phyloP scores from a whole-genome alignment of 2,888 invertebrate genomes.

The Chorisops tibialis region DNA sequence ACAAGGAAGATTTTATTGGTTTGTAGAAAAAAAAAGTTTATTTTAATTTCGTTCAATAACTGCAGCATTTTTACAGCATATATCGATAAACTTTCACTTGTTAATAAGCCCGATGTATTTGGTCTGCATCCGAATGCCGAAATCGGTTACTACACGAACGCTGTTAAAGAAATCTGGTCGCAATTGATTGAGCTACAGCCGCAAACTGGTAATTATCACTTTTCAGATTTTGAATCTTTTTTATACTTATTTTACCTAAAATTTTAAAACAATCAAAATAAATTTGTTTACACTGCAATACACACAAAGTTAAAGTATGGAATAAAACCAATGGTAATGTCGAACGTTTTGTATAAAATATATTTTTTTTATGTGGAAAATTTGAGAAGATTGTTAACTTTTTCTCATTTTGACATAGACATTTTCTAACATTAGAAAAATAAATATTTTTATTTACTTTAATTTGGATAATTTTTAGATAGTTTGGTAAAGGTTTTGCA shows the following conservation, averaged over 20 bases:
- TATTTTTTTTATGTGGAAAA: too few species aligned
- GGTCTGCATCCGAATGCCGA: slow-evolving; percentile 94
- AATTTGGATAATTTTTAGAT: too few species aligned
- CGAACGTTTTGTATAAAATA: neutral
- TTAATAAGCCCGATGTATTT: slow-evolving; percentile 86
- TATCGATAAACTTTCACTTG: slow-evolving; percentile 77
- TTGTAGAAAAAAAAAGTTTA: slow-evolving; percentile 33
- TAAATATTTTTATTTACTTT: neutral
- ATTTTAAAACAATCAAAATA: neutral
- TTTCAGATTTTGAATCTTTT: neutral
- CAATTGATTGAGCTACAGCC: slow-evolving; percentile 86
- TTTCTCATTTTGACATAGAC: too few species aligned
- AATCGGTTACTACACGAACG: slow-evolving; percentile 88
- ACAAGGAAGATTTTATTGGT: slow-evolving; percentile 71
- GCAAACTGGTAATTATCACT: slow-evolving; percentile 68
- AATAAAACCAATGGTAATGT: slow-evolving; percentile 10
- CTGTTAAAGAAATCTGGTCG: slow-evolving; percentile 81
- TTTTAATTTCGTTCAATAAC: neutral
- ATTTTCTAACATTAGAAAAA: too few species aligned
- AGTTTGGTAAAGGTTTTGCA: too few species aligned
- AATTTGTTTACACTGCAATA: neutral
- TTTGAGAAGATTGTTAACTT: too few species aligned
- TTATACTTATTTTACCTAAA: neutral
- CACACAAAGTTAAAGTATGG: slow-evolving; percentile 17
- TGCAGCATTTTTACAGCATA: slow-evolving; percentile 56